Conservation (phyloP, 2,113 vertebrate genomes). For the Smithornis capensis region DNA sequence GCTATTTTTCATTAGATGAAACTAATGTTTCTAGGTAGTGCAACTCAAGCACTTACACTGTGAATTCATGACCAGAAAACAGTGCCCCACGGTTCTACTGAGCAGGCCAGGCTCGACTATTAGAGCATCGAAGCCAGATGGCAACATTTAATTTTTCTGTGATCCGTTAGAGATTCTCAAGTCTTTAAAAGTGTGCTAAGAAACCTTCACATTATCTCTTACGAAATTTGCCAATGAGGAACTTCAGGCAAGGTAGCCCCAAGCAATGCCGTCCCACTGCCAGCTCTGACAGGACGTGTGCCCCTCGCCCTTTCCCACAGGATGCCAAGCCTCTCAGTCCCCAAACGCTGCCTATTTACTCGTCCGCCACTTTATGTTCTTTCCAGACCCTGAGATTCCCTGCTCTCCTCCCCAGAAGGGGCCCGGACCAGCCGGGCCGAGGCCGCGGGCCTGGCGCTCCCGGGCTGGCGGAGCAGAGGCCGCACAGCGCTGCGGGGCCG, state of each 20-base stretch:
- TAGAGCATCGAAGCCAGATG: accelerated
- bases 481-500: no score
- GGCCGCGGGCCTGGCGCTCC: not conserved
- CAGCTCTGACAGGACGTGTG: not conserved
- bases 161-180: not conserved
- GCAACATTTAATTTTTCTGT: not conserved
- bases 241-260: not conserved
- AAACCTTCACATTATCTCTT: not conserved
- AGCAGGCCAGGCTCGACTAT: not conserved
- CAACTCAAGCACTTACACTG: not conserved
- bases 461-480: not conserved
- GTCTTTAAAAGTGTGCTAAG: no score
- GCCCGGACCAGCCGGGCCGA: not conserved
- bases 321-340: accelerated
- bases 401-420: accelerated
- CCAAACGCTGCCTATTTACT: not conserved
- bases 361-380: accelerated
- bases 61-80: not conserved
- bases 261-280: accelerated
- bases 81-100: not conserved
- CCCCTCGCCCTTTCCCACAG: not conserved
- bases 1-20: not conserved
- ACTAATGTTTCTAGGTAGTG: not conserved
- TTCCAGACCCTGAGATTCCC: accelerated
- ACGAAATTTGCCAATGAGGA: not conserved